Evolutionary conservation across 2,797 vertebrate genomes (phyloP).

Genomic region (Balearica regulorum): DNA sequence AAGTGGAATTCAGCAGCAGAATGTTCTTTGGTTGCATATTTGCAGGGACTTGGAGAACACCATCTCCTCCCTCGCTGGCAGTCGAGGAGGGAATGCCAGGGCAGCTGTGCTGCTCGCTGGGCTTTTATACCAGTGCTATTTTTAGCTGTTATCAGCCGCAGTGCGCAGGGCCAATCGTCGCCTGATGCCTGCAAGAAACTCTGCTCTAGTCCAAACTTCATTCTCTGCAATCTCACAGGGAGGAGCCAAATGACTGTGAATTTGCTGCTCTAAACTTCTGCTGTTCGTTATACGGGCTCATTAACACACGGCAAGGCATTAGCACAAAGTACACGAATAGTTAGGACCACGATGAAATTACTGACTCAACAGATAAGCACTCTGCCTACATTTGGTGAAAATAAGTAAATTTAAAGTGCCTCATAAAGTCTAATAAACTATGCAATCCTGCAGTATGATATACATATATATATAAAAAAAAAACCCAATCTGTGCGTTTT

Average conservation of each 20-base stretch:
- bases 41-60: neutral
- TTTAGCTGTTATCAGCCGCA: slow-evolving; percentile 56
- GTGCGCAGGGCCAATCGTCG: slow-evolving; percentile 26
- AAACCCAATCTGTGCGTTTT: neutral
- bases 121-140: slow-evolving; percentile 71
- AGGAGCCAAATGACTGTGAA: slow-evolving; percentile 6
- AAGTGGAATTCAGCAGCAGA: neutral
- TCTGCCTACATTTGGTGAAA: neutral
- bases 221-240: slow-evolving; percentile 10
- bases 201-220: slow-evolving; percentile 51
- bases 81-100: neutral
- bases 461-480: neutral
- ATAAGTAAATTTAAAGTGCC: neutral
- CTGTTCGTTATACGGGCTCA: neutral
- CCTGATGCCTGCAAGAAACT: slow-evolving; percentile 29
- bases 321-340: neutral
- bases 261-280: neutral
- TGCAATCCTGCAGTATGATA: neutral
- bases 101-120: neutral
- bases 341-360: neutral
- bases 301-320: neutral
- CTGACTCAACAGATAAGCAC: neutral
- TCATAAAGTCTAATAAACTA: neutral
- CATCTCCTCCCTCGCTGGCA: neutral
- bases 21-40: neutral